Conservation (phyloP, 2,797 vertebrate genomes). For the Sorex maritimensis region DNA sequence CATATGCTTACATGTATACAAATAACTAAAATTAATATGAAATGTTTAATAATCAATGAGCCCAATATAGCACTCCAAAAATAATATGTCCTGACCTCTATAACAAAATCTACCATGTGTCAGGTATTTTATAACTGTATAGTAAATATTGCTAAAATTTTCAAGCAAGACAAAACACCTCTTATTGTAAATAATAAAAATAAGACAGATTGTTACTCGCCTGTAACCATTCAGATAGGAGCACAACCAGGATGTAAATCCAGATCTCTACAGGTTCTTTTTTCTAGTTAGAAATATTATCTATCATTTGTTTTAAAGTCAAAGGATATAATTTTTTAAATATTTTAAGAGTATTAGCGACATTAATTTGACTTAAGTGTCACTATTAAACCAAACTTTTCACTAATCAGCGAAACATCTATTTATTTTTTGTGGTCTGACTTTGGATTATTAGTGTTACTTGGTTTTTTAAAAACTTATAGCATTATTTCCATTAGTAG, state of each 20-base stretch:
- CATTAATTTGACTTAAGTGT: neutral
- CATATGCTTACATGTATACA: neutral
- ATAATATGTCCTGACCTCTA: slow-evolving; percentile 14
- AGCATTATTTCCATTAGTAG: neutral
- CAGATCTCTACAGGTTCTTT: neutral
- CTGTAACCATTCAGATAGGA: neutral
- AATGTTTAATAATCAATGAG: neutral
- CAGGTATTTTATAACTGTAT: neutral
- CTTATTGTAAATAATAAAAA: slow-evolving; percentile 14
- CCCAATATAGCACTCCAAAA: neutral
- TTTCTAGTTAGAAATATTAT: neutral
- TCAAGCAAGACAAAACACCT: neutral
- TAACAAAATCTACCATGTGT: slow-evolving; percentile 8
- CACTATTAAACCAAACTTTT: neutral
- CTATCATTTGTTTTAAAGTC: neutral
- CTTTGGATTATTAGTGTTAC: neutral
- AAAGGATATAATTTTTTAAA: neutral
- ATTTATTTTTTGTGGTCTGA: neutral
- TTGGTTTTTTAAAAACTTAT: neutral
- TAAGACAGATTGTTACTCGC: neutral
- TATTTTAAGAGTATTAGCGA: slow-evolving; percentile 3
- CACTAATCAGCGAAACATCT: neutral
- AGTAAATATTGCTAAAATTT: neutral
- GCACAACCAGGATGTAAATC: neutral
- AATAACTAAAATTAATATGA: neutral